Evolutionary conservation across 2,888 invertebrate genomes (phyloP).

Genomic region (Calliopum simillimum): DNA sequence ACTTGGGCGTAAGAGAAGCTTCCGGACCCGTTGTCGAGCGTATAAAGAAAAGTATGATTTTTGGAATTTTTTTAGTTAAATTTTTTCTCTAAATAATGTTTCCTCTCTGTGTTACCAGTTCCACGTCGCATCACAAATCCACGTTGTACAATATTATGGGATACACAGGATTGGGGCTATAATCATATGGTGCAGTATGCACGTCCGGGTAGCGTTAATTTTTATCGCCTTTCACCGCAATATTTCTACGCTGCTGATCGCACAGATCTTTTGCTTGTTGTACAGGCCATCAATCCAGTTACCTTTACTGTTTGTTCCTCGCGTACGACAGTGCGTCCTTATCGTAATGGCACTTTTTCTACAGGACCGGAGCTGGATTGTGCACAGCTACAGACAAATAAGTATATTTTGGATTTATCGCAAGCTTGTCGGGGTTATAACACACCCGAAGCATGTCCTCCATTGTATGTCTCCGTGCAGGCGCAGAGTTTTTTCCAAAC

Average conservation of each 20-base stretch:
- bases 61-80: neutral
- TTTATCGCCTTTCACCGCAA: slow-evolving; percentile 77
- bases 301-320: slow-evolving; percentile 76
- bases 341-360: slow-evolving; percentile 59
- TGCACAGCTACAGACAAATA: slow-evolving; percentile 70
- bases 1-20: slow-evolving; percentile 52
- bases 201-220: slow-evolving; percentile 74
- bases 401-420: slow-evolving; percentile 70
- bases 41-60: slow-evolving; percentile 72
- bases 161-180: slow-evolving; percentile 65
- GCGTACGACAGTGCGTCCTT: slow-evolving; percentile 69
- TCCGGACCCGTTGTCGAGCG: slow-evolving; percentile 69
- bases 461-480: slow-evolving; percentile 77
- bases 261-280: slow-evolving; percentile 69
- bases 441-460: slow-evolving; percentile 73
- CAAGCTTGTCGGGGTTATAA: slow-evolving; percentile 71
- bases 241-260: slow-evolving; percentile 73
- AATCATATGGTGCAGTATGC: slow-evolving; percentile 71
- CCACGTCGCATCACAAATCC: slow-evolving; percentile 74
- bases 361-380: slow-evolving; percentile 67
- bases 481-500: slow-evolving; percentile 53
- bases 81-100: neutral
- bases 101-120: slow-evolving; percentile 58
- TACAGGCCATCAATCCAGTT: slow-evolving; percentile 70
- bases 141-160: slow-evolving; percentile 70